Evolutionary conservation across 1,140 invertebrate species (phyloP).

Genomic region (Macrostomum lignano): DNA sequence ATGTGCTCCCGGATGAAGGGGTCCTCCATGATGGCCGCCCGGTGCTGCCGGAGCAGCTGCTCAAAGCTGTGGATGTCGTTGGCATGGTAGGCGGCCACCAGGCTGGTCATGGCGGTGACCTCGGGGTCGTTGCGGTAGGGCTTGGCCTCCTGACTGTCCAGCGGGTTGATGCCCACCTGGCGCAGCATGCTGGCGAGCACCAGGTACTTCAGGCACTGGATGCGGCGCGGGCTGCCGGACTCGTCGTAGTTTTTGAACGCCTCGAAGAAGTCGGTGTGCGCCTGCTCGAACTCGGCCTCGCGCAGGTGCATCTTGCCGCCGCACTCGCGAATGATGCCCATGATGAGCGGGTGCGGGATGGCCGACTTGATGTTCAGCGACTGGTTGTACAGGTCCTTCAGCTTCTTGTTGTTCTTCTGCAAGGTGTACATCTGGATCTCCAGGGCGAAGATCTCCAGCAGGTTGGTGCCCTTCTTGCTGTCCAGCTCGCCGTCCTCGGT

Average conservation of each 20-base stretch:
- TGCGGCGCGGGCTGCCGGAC: constrained; percentile 71
- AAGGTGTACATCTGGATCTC: constrained; percentile 99
- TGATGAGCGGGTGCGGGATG: constrained; percentile 93
- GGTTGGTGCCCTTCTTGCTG: constrained; percentile 84
- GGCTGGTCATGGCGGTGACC: constrained; percentile 93
- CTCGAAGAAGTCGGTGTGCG: constrained; percentile 96
- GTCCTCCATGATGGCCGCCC: constrained; percentile 82
- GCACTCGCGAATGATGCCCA: constrained; percentile 97
- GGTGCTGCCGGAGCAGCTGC: constrained; percentile 68
- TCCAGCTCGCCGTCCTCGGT: constrained; percentile 98
- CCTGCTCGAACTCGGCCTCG: constrained; percentile 91
- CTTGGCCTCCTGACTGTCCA: constrained; percentile 97
- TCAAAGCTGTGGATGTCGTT: constrained; percentile 98
- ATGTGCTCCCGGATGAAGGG: constrained; percentile 96
- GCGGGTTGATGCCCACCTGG: constrained; percentile 99
- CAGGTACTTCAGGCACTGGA: constrained; percentile 88
- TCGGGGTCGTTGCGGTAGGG: constrained; percentile 98
- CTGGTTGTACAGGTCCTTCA: constrained; percentile 88
- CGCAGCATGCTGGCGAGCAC: constrained; percentile 95
- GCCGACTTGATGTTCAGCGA: constrained; percentile 94
- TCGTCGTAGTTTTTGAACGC: constrained; percentile 99
- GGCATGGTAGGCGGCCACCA: constrained; percentile 87
- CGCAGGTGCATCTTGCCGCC: constrained; percentile 97
- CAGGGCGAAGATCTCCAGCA: constrained; percentile 87
- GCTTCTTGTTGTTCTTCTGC: constrained; percentile 95